Conservation (phyloP, 2,113 vertebrate species). For the Tangachromis dhanisi region DNA sequence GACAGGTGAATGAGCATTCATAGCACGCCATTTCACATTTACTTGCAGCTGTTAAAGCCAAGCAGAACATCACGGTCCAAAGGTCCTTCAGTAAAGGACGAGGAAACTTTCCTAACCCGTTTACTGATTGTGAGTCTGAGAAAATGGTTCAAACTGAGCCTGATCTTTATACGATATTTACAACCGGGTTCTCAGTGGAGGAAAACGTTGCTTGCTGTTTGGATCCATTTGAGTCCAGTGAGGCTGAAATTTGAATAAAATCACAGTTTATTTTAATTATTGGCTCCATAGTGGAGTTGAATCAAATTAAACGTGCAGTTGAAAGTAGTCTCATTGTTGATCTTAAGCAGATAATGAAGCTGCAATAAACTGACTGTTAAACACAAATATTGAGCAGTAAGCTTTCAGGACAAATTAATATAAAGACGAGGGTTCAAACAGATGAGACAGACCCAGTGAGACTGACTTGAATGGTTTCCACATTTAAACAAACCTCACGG, state of each 20-base stretch:
- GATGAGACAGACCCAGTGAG: neutral
- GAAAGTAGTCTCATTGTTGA: neutral
- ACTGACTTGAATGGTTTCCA: neutral
- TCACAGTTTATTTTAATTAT: neutral
- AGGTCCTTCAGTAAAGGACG: neutral
- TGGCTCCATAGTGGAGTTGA: neutral
- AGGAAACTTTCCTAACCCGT: neutral
- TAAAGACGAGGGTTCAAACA: neutral
- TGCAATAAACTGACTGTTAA: neutral
- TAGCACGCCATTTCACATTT: neutral
- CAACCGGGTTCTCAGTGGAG: neutral
- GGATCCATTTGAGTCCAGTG: neutral
- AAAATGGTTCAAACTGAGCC: neutral
- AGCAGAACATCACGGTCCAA: neutral
- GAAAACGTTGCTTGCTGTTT: neutral
- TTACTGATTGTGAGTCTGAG: neutral
- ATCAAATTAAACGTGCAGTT: neutral
- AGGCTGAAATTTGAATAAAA: neutral
- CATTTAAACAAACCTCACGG: neutral
- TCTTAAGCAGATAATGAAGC: neutral
- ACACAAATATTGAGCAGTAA: neutral
- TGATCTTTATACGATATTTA: neutral
- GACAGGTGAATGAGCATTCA: neutral
- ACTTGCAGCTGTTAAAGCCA: neutral
- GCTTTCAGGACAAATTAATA: neutral